Base-by-base conservation (phyloP, 1,140 invertebrate genomes). In the Amyelois transitella region DNA sequence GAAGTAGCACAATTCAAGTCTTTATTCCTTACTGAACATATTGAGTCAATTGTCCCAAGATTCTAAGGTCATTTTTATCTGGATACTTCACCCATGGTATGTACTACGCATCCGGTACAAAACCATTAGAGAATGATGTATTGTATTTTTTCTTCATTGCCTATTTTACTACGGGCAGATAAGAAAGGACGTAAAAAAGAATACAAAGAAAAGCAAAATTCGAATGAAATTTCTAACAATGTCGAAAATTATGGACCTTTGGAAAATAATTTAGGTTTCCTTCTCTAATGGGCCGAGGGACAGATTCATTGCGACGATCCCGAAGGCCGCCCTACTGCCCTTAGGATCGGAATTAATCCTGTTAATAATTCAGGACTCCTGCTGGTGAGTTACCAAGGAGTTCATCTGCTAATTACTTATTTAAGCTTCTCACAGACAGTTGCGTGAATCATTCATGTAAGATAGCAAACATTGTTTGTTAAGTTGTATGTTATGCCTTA, bases 181-280 rank as follows among this genome's bases (percentile, higher is more conserved):
- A n/a, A n/a, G n/a, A n/a, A n/a, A n/a, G n/a, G n/a, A n/a, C 32
- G 17, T 38, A 38, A 38, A 38, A 12, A 2, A 38, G 32, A 12
- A 14, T 2, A 38, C 32, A 14, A 38, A 38, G 12, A 12, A 32
- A 14, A 14, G 32, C 4, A 38, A 38, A 38, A 14, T 12, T 38
- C n/a, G n/a, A 38, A 14, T 38, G n/a, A n/a, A 38, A 38, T 48
- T 48, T 12, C 19, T 21, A 20, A 48, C 45, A 48, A 48, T 48
- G 45, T 48, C 20, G 18, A 21, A 48, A 48, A 12, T n/a, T 45
- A 45, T 45, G 45, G 45, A 38, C 10, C 12, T 48, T 48, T 17
- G 20, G 18, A 20, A 48, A 48, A 48, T 48, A 48, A 48, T 48
- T 48, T 48, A 20, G 12, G 45, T 21, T 48, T 48, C 18, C 45